A percentile compares a stretch with the other conserved stretches of the same genome.
Conservation (phyloP, 2,113 vertebrate species). For the Neomonachus schauinslandi region DNA sequence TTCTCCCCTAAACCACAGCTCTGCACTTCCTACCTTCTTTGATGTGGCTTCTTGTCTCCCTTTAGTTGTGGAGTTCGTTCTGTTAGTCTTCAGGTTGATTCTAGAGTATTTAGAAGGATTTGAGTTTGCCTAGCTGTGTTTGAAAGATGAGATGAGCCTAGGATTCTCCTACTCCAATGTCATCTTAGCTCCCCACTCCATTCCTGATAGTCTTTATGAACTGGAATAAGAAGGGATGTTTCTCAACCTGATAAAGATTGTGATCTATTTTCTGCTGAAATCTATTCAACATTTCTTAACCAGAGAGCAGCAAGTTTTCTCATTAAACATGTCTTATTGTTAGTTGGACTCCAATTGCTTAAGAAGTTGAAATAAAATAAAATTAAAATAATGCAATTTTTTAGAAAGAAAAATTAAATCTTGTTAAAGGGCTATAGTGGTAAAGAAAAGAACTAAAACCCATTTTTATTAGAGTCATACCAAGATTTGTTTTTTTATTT, state of each 20-base stretch:
- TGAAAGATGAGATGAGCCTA: too few relatives aligned
- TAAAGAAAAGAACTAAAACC: not conserved
- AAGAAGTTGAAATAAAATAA: not conserved
- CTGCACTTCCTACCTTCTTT: too few relatives aligned
- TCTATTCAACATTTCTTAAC: not conserved
- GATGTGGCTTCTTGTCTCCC: too few relatives aligned
- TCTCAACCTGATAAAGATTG: not conserved
- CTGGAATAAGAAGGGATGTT: not conserved
- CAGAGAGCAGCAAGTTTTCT: not conserved
- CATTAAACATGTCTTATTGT: not conserved
- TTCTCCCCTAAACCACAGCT: too few relatives aligned
- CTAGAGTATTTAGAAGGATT: too few relatives aligned
- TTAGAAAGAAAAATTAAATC: not conserved
- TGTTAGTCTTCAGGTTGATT: too few relatives aligned
- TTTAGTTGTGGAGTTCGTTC: too few relatives aligned
- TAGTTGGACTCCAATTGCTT: not conserved
- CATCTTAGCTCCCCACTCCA: not conserved
- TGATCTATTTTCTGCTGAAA: not conserved
- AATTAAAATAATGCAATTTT: not conserved
- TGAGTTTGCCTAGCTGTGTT: too few relatives aligned
- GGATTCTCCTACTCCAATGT: too few relatives aligned
- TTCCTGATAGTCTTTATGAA: not conserved
- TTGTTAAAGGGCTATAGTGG: not conserved
- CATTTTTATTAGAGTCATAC: not conserved
- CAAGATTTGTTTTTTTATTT: not conserved